Evolutionary conservation across 2,113 vertebrate species (phyloP).

Genomic region (Lynx canadensis): DNA sequence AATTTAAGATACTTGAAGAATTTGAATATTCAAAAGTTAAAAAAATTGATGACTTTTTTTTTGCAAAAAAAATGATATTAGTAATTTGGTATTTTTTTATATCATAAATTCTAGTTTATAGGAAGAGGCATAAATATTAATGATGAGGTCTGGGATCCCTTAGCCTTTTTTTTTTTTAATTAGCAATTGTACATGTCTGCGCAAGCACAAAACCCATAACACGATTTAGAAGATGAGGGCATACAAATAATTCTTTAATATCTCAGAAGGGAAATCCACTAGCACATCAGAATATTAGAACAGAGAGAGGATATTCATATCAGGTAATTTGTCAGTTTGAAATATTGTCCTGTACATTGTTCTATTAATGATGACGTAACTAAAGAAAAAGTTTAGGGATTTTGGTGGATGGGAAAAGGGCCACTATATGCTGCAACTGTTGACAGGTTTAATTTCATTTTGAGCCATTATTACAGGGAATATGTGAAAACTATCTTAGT

Average conservation of each 20-base stretch:
- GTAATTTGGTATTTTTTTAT: neutral
- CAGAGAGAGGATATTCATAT: neutral
- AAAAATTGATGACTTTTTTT: neutral
- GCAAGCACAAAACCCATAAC: constrained; percentile 7
- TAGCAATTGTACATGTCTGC: neutral
- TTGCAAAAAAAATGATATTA: neutral
- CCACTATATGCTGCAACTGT: neutral
- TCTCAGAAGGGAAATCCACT: constrained; percentile 3
- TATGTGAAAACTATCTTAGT: constrained; percentile 49
- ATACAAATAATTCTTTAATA: constrained; percentile 26
- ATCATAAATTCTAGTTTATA: neutral
- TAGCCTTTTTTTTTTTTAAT: neutral
- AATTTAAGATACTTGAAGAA: neutral
- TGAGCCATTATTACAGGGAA: constrained; percentile 37
- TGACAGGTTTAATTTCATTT: constrained; percentile 75
- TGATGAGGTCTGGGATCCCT: neutral
- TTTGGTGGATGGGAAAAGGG: constrained; percentile 6
- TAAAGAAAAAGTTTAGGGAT: constrained; percentile 41
- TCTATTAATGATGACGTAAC: neutral
- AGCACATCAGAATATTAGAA: constrained; percentile 31
- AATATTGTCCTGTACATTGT: neutral
- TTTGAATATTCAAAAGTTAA: constrained; percentile 17
- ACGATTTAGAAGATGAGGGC: constrained; percentile 39
- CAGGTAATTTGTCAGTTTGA: constrained; percentile 28
- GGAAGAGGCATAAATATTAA: constrained; percentile 4